A percentile compares a stretch with the other conserved stretches of the same genome.
Conservation (phyloP, 2,888 invertebrate genomes). For the Acrobasis consociella region DNA sequence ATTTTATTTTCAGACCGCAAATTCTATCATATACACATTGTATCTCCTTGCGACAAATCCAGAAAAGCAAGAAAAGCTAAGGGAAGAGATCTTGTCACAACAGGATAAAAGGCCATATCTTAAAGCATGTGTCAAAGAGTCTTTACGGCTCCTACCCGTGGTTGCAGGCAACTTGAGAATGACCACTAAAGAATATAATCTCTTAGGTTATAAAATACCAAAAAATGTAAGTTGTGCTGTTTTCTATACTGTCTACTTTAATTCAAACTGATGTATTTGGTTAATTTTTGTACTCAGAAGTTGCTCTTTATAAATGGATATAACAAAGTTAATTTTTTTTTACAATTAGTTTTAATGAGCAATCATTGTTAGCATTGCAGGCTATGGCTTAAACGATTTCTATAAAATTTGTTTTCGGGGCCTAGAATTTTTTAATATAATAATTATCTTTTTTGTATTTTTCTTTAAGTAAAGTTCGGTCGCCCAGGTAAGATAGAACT, state of each 20-base stretch:
- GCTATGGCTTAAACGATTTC: too few relatives aligned
- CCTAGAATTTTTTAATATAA: too few relatives aligned
- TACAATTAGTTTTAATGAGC: too few relatives aligned
- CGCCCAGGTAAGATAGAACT: too few relatives aligned
- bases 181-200: constrained; percentile 72
- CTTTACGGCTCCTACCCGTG: constrained; percentile 83
- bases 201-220: constrained; percentile 82
- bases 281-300: too few relatives aligned
- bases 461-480: too few relatives aligned
- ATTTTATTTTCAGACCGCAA: constrained; percentile 75
- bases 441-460: too few relatives aligned
- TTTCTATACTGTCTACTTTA: background rate
- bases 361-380: too few relatives aligned
- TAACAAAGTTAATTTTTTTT: too few relatives aligned
- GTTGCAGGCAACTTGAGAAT: constrained; percentile 80
- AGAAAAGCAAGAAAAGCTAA: constrained; percentile 65
- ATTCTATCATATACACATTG: constrained; percentile 78
- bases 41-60: constrained; percentile 70
- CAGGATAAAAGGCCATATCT: constrained; percentile 79
- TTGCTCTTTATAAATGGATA: too few relatives aligned
- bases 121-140: constrained; percentile 88
- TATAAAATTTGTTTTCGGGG: too few relatives aligned
- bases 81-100: constrained; percentile 75
- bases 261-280: too few relatives aligned
- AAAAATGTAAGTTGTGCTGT: constrained; percentile 69